Conservation (phyloP, 2,113 vertebrate species). For the Boleophthalmus pectinirostris region DNA sequence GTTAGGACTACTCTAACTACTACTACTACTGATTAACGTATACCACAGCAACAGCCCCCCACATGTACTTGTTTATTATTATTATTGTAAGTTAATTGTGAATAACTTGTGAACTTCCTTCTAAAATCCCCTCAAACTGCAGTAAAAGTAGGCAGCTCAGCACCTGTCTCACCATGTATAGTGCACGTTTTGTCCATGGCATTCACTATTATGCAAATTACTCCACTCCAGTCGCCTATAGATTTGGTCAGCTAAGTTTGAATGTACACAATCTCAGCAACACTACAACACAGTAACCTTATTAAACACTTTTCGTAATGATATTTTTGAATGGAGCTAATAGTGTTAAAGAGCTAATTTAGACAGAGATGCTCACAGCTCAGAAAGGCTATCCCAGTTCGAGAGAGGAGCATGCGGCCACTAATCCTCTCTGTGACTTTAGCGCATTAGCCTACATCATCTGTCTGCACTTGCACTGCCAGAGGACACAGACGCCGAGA, state of each 20-base stretch:
- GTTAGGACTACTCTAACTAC: neutral
- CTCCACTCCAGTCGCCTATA: neutral
- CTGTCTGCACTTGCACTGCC: slow-evolving; percentile 38
- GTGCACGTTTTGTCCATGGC: neutral
- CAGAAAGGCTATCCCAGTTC: slow-evolving; percentile 13
- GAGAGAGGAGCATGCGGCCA: slow-evolving; percentile 37
- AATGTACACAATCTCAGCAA: neutral
- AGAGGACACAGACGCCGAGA: slow-evolving; percentile 31
- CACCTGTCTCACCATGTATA: neutral
- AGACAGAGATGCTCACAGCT: neutral
- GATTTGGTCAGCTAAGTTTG: neutral
- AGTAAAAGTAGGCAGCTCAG: neutral
- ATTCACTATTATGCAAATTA: slow-evolving; percentile 1
- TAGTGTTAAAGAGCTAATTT: slow-evolving; percentile 7
- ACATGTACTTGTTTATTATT: neutral
- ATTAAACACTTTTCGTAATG: slow-evolving; percentile 5
- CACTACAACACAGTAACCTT: neutral
- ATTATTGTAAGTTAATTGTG: too few species aligned
- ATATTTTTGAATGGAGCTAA: neutral
- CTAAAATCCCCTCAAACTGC: neutral
- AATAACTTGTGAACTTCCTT: too few species aligned
- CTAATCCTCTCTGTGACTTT: slow-evolving; percentile 60
- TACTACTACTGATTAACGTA: neutral
- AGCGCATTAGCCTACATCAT: slow-evolving; percentile 53
- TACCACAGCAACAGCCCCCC: neutral